Percentiles rank a stretch among this genome's conserved stretches.
Evolutionary conservation across 2,797 vertebrate genomes (phyloP).

Genomic region (Gorsachius magnificus): DNA sequence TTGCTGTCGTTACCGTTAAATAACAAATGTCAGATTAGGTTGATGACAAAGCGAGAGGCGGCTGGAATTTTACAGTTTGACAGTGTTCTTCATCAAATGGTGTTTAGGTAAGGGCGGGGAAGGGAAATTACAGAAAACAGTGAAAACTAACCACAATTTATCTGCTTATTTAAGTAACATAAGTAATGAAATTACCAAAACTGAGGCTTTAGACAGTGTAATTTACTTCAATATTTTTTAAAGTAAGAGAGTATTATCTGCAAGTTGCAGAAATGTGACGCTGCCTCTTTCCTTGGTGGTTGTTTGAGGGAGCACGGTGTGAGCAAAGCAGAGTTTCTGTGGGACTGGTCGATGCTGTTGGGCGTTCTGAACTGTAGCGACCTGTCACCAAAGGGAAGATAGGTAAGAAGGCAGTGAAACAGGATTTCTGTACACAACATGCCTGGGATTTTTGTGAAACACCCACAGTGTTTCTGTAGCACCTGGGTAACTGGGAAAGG

Average conservation of each 20-base stretch:
- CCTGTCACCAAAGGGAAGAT: neutral
- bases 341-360: neutral
- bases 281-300: neutral
- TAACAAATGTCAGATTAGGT: neutral
- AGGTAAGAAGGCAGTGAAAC: neutral
- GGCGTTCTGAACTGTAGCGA: neutral
- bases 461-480: neutral
- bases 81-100: neutral
- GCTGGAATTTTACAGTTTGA: neutral
- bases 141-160: neutral
- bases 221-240: neutral
- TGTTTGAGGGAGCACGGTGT: neutral
- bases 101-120: neutral
- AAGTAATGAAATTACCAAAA: neutral
- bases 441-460: constrained; percentile 21
- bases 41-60: neutral
- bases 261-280: neutral
- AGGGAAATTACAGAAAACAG: neutral
- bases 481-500: neutral
- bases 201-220: neutral
- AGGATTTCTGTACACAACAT: neutral
- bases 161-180: neutral
- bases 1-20: neutral
- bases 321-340: neutral
- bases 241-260: neutral